Conservation (phyloP, 1,140 invertebrate species). For the Drosophila pandora region DNA sequence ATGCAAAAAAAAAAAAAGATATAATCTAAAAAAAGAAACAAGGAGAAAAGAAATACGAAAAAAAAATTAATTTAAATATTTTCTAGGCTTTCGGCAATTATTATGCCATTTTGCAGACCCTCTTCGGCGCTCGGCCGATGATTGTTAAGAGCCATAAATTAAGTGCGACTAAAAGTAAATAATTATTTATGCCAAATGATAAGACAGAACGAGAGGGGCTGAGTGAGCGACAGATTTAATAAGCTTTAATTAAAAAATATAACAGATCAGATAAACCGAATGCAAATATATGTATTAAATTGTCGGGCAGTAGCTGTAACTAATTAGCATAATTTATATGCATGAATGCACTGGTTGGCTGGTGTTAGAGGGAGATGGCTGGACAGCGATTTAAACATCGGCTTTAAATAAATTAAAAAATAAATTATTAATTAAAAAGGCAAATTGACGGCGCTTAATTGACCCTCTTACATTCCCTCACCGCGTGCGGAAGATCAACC, state of each 20-base stretch:
- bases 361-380: neutral
- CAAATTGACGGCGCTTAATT: slow-evolving; percentile 61
- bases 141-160: slow-evolving; percentile 56
- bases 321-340: slow-evolving; percentile 79
- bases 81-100: slow-evolving; percentile 40
- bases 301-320: slow-evolving; percentile 61
- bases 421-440: slow-evolving; percentile 73
- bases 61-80: slow-evolving; percentile 48
- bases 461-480: slow-evolving; percentile 3
- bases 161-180: slow-evolving; percentile 57
- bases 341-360: slow-evolving; percentile 48
- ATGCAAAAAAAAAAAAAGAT: slow-evolving; percentile 21
- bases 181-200: slow-evolving; percentile 53
- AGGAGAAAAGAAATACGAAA: slow-evolving; percentile 15
- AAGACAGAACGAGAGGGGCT: neutral
- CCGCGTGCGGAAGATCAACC: slow-evolving; percentile 14
- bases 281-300: slow-evolving; percentile 32
- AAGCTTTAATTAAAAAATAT: slow-evolving; percentile 70
- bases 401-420: slow-evolving; percentile 75
- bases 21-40: slow-evolving; percentile 1
- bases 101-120: slow-evolving; percentile 8
- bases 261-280: slow-evolving; percentile 38
- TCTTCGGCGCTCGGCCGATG: slow-evolving; percentile 5
- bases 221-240: slow-evolving; percentile 67
- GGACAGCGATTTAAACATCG: slow-evolving; percentile 35